Conservation (phyloP, 2,797 vertebrate genomes). For the Coreius guichenoti region DNA sequence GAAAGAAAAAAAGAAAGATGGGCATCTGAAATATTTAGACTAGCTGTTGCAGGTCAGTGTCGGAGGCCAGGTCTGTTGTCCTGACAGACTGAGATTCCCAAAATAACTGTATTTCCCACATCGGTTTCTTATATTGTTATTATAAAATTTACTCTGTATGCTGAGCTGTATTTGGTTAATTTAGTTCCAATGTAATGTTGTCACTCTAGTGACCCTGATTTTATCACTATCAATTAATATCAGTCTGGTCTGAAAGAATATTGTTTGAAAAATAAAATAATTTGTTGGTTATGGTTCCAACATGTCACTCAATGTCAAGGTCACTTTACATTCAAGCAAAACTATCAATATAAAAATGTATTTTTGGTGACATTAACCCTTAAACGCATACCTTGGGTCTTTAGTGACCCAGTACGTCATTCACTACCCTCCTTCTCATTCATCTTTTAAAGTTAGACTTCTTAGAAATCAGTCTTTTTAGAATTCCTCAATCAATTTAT, state of each 20-base stretch:
- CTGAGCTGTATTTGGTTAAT: conserved; percentile 1
- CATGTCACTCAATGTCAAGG: too few species aligned
- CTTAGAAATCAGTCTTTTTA: too few species aligned
- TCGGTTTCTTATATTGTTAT: conserved; percentile 44
- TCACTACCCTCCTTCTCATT: too few species aligned
- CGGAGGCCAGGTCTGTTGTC: conserved; percentile 35
- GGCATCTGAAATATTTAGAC: not conserved
- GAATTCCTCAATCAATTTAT: too few species aligned
- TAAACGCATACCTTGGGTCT: too few species aligned
- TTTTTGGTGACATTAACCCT: not conserved
- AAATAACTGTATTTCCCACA: conserved; percentile 49
- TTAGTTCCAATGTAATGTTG: not conserved
- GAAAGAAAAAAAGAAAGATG: not conserved
- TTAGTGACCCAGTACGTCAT: too few species aligned
- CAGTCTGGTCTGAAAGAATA: not conserved
- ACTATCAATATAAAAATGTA: not conserved
- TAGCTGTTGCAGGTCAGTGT: conserved; percentile 25
- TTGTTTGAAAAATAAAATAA: not conserved
- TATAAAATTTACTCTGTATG: not conserved
- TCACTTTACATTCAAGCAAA: not conserved
- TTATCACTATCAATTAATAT: not conserved
- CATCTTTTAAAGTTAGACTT: too few species aligned
- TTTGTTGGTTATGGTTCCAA: not conserved
- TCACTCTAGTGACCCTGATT: not conserved
- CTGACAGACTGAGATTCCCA: conserved; percentile 47